Evolutionary conservation across 2,113 vertebrate genomes (phyloP).

Genomic region (Mirounga angustirostris): DNA sequence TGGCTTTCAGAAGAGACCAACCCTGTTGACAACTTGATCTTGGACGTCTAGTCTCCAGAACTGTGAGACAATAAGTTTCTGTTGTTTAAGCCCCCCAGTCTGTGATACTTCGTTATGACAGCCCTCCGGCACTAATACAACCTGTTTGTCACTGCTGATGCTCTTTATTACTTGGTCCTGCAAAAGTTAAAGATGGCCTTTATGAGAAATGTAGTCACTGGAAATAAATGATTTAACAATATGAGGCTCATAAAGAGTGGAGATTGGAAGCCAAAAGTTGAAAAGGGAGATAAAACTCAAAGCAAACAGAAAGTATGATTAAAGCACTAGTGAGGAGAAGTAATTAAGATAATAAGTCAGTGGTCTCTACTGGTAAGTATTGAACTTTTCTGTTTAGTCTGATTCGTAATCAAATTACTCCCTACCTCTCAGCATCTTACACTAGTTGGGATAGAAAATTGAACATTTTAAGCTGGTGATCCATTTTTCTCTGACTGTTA

Average conservation of each 20-base stretch:
- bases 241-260: not conserved
- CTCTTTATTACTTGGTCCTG: not conserved
- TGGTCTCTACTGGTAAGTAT: constrained; percentile 20
- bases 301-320: constrained; percentile 24
- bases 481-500: constrained; percentile 72
- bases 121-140: not conserved
- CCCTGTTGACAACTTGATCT: not conserved
- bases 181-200: not conserved
- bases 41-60: not conserved
- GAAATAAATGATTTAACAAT: not conserved
- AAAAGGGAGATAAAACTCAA: constrained; percentile 63
- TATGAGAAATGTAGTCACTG: not conserved
- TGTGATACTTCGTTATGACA: not conserved
- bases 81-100: not conserved
- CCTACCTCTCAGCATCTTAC: constrained; percentile 21
- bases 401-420: constrained; percentile 58
- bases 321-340: constrained; percentile 38
- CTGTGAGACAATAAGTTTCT: not conserved
- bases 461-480: constrained; percentile 64
- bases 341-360: constrained; percentile 60
- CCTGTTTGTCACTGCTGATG: not conserved
- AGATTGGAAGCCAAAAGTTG: constrained; percentile 55
- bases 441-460: constrained; percentile 52
- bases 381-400: constrained; percentile 56
- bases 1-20: not conserved